These are phyloP conservation scores for Rhimphoctona megacephalus DNA, from an alignment of 2,888 invertebrate genomes.

Conservation along the genomic window DNA sequence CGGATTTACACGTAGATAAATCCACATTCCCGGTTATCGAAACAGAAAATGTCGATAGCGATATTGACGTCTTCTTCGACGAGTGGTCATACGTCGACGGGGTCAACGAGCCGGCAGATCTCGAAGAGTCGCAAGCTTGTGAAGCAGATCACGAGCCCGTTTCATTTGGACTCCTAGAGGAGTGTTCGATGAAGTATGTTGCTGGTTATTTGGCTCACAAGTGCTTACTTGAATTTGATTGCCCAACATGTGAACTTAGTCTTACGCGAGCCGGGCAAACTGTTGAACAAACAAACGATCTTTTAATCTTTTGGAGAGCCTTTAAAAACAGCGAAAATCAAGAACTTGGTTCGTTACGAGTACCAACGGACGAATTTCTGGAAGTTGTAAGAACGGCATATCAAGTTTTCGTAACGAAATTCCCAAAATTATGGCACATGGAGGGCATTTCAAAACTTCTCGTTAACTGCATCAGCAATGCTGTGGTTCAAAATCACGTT, in stretches of 20 bases:
- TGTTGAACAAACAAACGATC: constrained; percentile 47
- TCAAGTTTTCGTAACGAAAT: constrained; percentile 11
- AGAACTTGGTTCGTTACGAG: constrained; percentile 40
- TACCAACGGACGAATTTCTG: constrained; percentile 37
- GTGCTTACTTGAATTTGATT: constrained; percentile 31
- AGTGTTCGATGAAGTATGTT: constrained; percentile 52
- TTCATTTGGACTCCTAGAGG: constrained; percentile 14
- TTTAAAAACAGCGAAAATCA: constrained; percentile 19
- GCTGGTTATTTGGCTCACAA: constrained; percentile 39
- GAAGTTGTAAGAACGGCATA: constrained; percentile 30
- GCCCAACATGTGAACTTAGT: background rate
- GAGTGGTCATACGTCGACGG: constrained; percentile 12
- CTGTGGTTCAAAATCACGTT: constrained; percentile 12
- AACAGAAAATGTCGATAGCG: constrained; percentile 4
- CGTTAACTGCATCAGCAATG: constrained; percentile 22
- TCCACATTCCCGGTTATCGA: background rate
- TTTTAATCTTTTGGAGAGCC: constrained; percentile 45
- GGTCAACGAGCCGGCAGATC: background rate
- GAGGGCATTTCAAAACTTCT: background rate
- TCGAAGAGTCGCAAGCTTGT: background rate
- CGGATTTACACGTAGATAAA: background rate
- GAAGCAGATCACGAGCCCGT: background rate
- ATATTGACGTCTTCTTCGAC: background rate
- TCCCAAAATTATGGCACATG: background rate
- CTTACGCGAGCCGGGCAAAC: constrained; percentile 25